These are phyloP conservation scores for Sebastes dallii DNA, from an alignment of 2,797 vertebrate species.

Conservation along the genomic window DNA sequence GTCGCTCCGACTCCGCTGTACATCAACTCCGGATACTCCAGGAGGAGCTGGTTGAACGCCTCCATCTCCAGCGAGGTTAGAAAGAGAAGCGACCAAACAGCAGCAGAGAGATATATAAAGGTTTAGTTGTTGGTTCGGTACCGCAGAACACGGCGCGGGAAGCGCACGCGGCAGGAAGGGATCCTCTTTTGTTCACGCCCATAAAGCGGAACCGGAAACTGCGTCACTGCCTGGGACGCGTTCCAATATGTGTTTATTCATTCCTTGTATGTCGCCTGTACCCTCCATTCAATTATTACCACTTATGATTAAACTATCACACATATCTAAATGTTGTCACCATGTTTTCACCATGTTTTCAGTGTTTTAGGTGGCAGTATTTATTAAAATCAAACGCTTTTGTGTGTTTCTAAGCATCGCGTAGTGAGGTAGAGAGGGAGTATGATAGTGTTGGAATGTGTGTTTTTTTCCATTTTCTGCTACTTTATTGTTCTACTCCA, in stretches of 20 bases:
- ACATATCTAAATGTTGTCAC: rapidly evolving
- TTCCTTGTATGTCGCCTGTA: not conserved
- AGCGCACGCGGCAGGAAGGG: slow-evolving; percentile 48
- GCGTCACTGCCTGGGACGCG: not conserved
- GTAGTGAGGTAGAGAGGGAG: not conserved
- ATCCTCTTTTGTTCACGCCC: slow-evolving; percentile 58
- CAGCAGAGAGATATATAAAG: too few species aligned
- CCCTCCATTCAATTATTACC: too few species aligned
- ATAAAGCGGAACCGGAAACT: slow-evolving; percentile 62
- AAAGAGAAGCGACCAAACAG: not conserved
- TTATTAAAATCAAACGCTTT: not conserved
- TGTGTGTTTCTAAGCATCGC: not conserved
- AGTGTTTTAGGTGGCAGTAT: rapidly evolving
- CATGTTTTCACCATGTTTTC: rapidly evolving
- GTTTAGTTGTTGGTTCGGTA: not conserved
- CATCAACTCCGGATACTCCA: slow-evolving; percentile 81
- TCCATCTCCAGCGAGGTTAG: slow-evolving; percentile 78
- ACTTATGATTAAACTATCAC: rapidly evolving
- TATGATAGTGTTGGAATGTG: slow-evolving; percentile 3
- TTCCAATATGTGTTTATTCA: not conserved
- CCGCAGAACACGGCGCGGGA: slow-evolving; percentile 9
- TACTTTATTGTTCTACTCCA: not conserved
- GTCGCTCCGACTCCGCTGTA: slow-evolving; percentile 88
- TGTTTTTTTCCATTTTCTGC: not conserved
- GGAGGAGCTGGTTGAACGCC: slow-evolving; percentile 77